phyloP scores from a whole-genome alignment of 2,797 vertebrate genomes.

The Oryzias dopingdopingensis region DNA sequence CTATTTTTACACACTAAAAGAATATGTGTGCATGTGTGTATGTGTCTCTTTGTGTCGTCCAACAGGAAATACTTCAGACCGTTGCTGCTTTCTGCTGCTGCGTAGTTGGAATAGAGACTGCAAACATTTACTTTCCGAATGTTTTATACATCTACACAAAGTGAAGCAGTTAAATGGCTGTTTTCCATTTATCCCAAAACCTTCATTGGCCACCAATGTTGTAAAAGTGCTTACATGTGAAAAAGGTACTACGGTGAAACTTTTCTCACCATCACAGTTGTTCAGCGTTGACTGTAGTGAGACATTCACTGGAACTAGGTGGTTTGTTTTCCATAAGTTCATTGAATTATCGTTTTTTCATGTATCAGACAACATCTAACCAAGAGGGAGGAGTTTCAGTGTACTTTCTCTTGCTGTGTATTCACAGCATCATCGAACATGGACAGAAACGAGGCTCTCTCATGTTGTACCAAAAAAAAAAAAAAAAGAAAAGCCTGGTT shows the following conservation, averaged over 20 bases:
- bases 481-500: constrained; percentile 25
- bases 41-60: constrained; percentile 58
- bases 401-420: constrained; percentile 59
- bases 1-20: constrained; percentile 74
- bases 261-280: constrained; percentile 23
- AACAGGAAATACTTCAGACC: constrained; percentile 42
- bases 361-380: constrained; percentile 39
- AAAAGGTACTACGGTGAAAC: constrained; percentile 23
- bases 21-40: constrained; percentile 65
- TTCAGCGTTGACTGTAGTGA: constrained; percentile 35
- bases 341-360: constrained; percentile 38
- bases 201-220: constrained; percentile 51
- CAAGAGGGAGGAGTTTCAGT: constrained; percentile 49
- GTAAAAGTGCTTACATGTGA: constrained; percentile 41
- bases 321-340: constrained; percentile 25
- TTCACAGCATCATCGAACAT: constrained; percentile 48
- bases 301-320: constrained; percentile 29
- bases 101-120: constrained; percentile 57
- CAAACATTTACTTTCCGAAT: constrained; percentile 63
- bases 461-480: constrained; percentile 70
- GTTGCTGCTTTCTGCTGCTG: constrained; percentile 59
- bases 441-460: constrained; percentile 65
- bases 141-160: constrained; percentile 73
- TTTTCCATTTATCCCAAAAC: constrained; percentile 47
- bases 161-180: constrained; percentile 46